These are phyloP conservation scores for Loxodonta africana DNA, from an alignment of 2,113 vertebrate genomes.

Conservation along the genomic window DNA sequence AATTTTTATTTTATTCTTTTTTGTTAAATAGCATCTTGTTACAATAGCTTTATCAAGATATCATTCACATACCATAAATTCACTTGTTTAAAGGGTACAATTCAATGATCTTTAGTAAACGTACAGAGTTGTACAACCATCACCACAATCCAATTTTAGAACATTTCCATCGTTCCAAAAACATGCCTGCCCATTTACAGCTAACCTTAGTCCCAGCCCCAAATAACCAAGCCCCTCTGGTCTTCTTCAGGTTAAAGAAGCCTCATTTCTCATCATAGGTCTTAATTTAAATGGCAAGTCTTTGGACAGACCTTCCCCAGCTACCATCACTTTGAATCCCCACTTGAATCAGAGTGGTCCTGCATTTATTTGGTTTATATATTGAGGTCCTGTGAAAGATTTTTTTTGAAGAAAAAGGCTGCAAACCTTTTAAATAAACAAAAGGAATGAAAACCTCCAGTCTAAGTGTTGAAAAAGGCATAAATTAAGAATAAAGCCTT, in stretches of 20 bases:
- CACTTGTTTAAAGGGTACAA: not conserved
- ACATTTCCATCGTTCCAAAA: constrained; percentile 40
- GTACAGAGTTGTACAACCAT: not conserved
- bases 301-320: not conserved
- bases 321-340: not conserved
- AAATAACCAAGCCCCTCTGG: not conserved
- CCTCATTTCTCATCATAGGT: not conserved
- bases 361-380: constrained; percentile 40
- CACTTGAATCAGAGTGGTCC: not conserved
- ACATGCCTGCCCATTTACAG: not conserved
- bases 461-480: not conserved
- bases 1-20: not conserved
- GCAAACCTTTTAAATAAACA: constrained; percentile 33
- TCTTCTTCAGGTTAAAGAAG: constrained; percentile 1
- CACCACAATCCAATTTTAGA: constrained; percentile 21
- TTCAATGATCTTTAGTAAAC: constrained; percentile 44
- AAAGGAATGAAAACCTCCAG: constrained; percentile 24
- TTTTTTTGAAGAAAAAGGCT: constrained; percentile 24
- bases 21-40: constrained; percentile 19
- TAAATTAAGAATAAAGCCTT: not conserved
- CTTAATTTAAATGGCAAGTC: not conserved
- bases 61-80: constrained; percentile 16
- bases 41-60: not conserved
- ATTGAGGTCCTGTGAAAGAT: not conserved
- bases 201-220: not conserved